Evolutionary conservation across 2,113 vertebrate species (phyloP).

Genomic region (Felis chaus): DNA sequence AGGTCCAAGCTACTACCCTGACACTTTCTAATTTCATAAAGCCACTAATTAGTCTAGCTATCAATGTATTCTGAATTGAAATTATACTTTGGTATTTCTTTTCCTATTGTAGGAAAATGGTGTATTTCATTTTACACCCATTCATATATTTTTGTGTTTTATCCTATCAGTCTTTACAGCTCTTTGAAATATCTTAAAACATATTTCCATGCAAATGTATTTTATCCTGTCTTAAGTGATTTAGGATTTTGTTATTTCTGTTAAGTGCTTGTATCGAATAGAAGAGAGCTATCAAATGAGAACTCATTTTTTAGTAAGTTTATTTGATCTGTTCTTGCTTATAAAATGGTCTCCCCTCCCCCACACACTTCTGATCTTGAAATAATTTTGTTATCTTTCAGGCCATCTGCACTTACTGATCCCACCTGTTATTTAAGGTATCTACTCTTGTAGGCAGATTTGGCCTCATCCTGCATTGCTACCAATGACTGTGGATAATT

Average conservation of each 20-base stretch:
- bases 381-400: not conserved
- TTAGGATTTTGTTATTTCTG: not conserved
- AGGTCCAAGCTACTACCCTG: not conserved
- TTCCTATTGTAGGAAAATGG: not conserved
- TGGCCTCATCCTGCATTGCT: not conserved
- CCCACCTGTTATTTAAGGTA: not conserved
- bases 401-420: not conserved
- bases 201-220: not conserved
- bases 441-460: not conserved
- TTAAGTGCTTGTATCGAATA: not conserved
- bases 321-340: not conserved
- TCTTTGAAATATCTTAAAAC: not conserved
- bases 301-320: not conserved
- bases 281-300: not conserved
- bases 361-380: not conserved
- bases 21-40: not conserved
- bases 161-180: not conserved
- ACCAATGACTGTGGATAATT: not conserved
- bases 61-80: not conserved
- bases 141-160: not conserved
- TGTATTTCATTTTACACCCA: not conserved
- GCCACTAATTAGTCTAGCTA: not conserved
- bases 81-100: not conserved
- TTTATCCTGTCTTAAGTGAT: not conserved
- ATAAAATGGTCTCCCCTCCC: not conserved